Base-by-base conservation (phyloP, 2,113 vertebrate species). In the Sinocyclocheilus maitianheensis region DNA sequence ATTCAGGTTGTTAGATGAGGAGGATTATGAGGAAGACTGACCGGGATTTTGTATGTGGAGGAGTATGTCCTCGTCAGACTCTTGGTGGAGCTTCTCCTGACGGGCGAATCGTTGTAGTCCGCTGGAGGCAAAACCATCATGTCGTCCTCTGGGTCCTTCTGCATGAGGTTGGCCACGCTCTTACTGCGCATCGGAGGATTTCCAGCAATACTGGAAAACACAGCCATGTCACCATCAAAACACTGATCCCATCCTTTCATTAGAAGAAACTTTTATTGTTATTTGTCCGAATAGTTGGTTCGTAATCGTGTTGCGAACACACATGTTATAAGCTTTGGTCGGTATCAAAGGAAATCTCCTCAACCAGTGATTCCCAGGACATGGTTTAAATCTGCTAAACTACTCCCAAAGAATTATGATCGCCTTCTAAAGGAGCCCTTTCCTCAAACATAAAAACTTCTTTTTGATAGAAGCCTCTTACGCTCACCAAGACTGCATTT, bases 141-240 rank as follows among this genome's bases (percentile, higher is more conserved):
- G 63, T 95, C 92, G 0, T 93, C 93, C 80, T 95, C 93, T 0
- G 90, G 86, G 87, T 95, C 96, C 83, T 95, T 97, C 79, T 98
- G 97, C 37, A 95, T 90, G 20, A 99, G 93, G 89, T 99, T 96
- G 85, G 96, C 94, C 3, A 98, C 96, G 22, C 98, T 99, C 1
- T 96, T 89, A 46, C 98, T 99, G 87, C 97, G 95, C 67, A 95
- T 89, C 0, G 93, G 93, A 11, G 89, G 85, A 0, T 74, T 58
- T 48, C 72, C 80, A 58, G 46, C 67, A n/a, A 85, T 8, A 79
- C 86, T 89, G 12, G 10, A 85, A 89, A 10, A 46, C 3, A 46
- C 43, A 46, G 43, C 9, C 8, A 8, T 43, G 43, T 43, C 43
- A 46, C 43, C 8, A 48, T 48, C 11, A 48, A 2, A 48, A 48